Percentiles rank a stretch among this genome's conserved stretches.
These are phyloP conservation scores for Prionace glauca DNA, from an alignment of 2,797 vertebrate genomes.

Conservation along the genomic window DNA sequence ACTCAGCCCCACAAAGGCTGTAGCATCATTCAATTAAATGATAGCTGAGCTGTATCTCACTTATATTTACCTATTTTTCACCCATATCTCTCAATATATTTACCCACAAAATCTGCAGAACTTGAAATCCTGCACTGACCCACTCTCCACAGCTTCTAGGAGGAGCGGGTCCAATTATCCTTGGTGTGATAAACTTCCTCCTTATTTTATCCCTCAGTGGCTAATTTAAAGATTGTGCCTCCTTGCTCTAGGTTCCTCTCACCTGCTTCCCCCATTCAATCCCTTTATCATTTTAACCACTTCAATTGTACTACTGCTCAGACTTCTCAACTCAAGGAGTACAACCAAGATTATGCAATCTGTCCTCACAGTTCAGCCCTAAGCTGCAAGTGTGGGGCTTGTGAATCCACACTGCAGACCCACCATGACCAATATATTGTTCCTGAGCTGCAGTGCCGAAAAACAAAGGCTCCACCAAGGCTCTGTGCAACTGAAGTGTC, in stretches of 20 bases:
- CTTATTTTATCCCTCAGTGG: background rate
- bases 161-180: background rate
- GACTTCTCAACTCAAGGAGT: background rate
- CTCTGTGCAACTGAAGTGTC: background rate
- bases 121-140: background rate
- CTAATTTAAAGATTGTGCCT: background rate
- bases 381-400: background rate
- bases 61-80: background rate
- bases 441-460: background rate
- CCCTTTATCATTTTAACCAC: background rate
- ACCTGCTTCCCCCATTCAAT: background rate
- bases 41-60: background rate
- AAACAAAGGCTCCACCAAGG: background rate
- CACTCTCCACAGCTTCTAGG: background rate
- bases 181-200: background rate
- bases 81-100: background rate
- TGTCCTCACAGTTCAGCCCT: background rate
- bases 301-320: background rate
- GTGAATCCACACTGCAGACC: background rate
- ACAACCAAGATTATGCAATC: background rate
- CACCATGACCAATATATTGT: background rate
- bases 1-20: background rate
- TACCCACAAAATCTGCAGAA: background rate
- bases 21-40: background rate
- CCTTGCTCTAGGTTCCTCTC: background rate